Base-by-base conservation (phyloP, 2,888 invertebrate species). In the Poecilus cupreus region DNA sequence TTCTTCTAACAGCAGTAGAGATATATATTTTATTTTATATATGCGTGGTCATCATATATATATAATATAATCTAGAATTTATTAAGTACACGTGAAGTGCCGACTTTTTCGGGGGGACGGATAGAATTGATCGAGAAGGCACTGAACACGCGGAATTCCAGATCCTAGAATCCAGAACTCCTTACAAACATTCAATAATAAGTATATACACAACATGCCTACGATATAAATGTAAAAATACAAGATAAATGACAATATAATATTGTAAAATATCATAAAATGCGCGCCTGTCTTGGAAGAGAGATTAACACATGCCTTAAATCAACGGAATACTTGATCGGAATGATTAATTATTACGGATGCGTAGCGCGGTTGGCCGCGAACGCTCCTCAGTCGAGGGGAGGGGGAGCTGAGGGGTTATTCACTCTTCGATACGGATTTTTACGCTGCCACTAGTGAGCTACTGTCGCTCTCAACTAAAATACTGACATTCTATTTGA, bases 201-300 rank as follows among this genome's bases (percentile, higher is more conserved):
- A 78, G 68, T 78, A 80, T 80, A 54, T 80, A 80, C 80, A 80
- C 72, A 80, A 78, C 72, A 80, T 80, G 37, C 51, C 72, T 80
- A 80, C 57, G 32, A 80, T 80, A 70, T 80, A 78, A 80, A 75
- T 75, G 81, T 81, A 81, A 81, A 81, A 81, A 79, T 79, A 79
- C 70, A 70, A 72, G 80, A 81, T 81, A 81, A 60, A 81, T 81
- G 81, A 81, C 81, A 81, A 81, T 81, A 81, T 64, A 78, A 68
- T 57, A 80, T 74, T 80, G 80, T 80, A 74, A 81, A 80, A 81
- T 81, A 81, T 81, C 81, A 81, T 80, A 80, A 32, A 80, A 80
- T 80, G 70, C 51, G 72, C 43, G 72, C 43, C 49, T 20, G 22
- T 80, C 37, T 72, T 80, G 80, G 80, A 80, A 80, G 80, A 80